Base-by-base conservation (phyloP, 2,888 invertebrate species). In the Hirtodrosophila duncani region DNA sequence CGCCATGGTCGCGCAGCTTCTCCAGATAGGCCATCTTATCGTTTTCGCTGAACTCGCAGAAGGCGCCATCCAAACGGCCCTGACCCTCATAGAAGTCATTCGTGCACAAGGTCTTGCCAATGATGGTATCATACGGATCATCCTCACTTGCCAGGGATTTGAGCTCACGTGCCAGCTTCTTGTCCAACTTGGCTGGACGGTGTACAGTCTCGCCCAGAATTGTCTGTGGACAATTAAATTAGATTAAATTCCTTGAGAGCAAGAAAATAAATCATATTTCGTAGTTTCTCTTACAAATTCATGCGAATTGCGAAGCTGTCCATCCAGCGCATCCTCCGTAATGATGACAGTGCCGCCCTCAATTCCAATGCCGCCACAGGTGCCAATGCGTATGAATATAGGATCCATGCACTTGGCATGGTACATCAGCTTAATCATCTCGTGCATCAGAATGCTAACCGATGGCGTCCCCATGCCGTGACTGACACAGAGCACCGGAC, bases 381-480 rank as follows among this genome's bases (percentile, higher is more conserved):
- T 99, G 41, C 93, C 93, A 81, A 99, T 93, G 64, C 99, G 91
- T 88, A 98, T 94, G 89, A 98, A 97, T 46, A 96, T 89, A 0
- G 98, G 97, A 86, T 96, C 95, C 57, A 90, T 90, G 59, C 92
- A 93, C 84, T 91, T 93, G 26, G 99, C 97, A 83, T 96, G 94
- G 83, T 94, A 93, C 93, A 99, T 94, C 75, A 99, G 89, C 88
- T 99, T 99, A 84, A 98, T 96, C 59, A 97, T 89, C 89, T 99
- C 99, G 86, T 98, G 97, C 50, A 99, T 91, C 43, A 99, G 89
- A 69, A 99, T 98, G 39, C 96, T 95, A 44, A 98, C 92, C 0
- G 99, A 99, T 3, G 99, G 97, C 43, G 96, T 94, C 3, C 99
- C 99, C 95, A 99, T 99, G 49, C 99, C 99, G 84, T 99, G 99